These are phyloP conservation scores for Patella ulyssiponensis DNA, from an alignment of 2,888 invertebrate genomes.

Conservation along the genomic window DNA sequence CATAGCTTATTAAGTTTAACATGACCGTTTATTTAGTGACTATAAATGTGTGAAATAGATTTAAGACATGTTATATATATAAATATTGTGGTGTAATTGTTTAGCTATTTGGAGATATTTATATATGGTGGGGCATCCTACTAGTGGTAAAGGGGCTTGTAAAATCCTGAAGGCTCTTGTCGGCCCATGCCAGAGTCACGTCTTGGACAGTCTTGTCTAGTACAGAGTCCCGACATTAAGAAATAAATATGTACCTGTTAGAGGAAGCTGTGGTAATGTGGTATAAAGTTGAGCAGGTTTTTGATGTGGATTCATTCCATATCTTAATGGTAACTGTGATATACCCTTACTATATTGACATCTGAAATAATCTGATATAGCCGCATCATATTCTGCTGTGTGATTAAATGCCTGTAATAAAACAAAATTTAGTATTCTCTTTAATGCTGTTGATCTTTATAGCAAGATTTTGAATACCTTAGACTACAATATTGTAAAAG, in stretches of 20 bases:
- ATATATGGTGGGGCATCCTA: no score
- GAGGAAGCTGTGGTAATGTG: conserved; percentile 83
- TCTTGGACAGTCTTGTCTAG: conserved; percentile 4
- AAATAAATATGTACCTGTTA: conserved; percentile 76
- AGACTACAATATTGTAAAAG: neutral
- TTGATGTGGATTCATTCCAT: conserved; percentile 98
- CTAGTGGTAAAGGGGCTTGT: neutral
- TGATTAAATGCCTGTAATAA: conserved; percentile 89
- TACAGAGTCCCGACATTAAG: neutral
- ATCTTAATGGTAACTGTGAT: conserved; percentile 88
- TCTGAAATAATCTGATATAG: conserved; percentile 95
- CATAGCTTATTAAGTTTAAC: no score
- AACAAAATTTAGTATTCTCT: neutral
- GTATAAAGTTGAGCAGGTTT: conserved; percentile 95
- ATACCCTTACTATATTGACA: conserved; percentile 85
- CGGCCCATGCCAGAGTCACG: neutral
- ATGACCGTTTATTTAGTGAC: no score
- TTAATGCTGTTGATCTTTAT: neutral
- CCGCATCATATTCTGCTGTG: conserved; percentile 93
- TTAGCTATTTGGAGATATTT: no score
- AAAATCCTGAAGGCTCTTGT: no score
- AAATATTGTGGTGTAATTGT: no score
- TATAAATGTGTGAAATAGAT: no score
- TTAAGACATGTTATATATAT: no score
- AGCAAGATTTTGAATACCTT: neutral